These are phyloP conservation scores for Triplophysa siluroides DNA, from an alignment of 2,113 vertebrate genomes.

Conservation along the genomic window DNA sequence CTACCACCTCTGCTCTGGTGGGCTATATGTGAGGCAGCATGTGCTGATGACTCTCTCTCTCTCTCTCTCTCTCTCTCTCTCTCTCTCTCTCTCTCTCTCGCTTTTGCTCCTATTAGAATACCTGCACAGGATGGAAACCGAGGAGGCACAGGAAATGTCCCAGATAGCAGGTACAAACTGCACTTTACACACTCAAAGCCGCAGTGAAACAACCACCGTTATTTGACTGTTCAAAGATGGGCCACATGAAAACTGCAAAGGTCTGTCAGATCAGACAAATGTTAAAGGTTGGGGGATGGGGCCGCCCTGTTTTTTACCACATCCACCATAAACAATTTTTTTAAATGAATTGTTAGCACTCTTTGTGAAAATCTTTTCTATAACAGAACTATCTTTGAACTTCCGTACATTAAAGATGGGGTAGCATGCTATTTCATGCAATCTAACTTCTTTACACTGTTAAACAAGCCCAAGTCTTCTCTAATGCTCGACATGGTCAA, in stretches of 20 bases:
- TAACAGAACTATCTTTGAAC: no score
- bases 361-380: no score
- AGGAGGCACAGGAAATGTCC: constrained; percentile 95
- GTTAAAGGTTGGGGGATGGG: background rate
- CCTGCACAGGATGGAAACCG: constrained; percentile 94
- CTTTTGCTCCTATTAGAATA: constrained; percentile 80
- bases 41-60: constrained; percentile 69
- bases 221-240: constrained; percentile 1
- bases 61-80: constrained; percentile 63
- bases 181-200: constrained; percentile 11
- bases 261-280: background rate
- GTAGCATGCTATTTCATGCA: no score
- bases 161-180: constrained; percentile 91
- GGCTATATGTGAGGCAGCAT: constrained; percentile 63
- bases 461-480: no score
- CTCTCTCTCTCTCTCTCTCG: constrained; percentile 37
- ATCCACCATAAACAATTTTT: no score
- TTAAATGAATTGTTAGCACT: no score
- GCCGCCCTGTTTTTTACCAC: no score
- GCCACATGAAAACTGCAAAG: background rate
- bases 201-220: constrained; percentile 6
- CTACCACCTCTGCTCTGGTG: constrained; percentile 60
- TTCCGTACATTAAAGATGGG: no score
- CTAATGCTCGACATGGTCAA: no score
- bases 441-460: no score